Evolutionary conservation across 2,797 vertebrate species (phyloP), one percentile per base, ranked within the genome.

Genomic region (Pygocentrus nattereri): DNA sequence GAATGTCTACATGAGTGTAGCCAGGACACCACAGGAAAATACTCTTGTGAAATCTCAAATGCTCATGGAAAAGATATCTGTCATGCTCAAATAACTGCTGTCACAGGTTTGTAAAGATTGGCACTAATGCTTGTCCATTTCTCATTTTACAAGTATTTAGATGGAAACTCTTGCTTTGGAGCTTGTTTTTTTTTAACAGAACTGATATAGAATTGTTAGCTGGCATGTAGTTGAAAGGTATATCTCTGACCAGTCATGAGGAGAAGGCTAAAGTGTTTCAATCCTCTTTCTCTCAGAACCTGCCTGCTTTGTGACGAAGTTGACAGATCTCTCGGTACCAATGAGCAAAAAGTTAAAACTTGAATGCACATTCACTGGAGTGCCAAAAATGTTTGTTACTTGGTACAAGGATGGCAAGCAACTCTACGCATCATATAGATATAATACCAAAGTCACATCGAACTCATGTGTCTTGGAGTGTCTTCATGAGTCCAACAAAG

Each of bases 351-450:
- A 94, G 41, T 88, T 95, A 76, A 91, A 93, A 85, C 89, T 96
- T 82, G 94, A 96, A 59, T 93, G 95, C 80, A 92, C 90, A 69
- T 96, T 95, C 64, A 89, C 87, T 58, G 95, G 95, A 47, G 94
- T 93, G 15, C 90, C 94, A 82, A 94, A 95, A 47, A 94, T 96
- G 84, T 94, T 94, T 79, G 93, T 95, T 65, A 94, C 87, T 4
- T 96, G 95, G 95, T 94, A 92, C 80, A 96, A 93, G 86, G 90
- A 95, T 8, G 93, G 93, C 31, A 96, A 95, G 79, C 94, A 96
- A 81, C 95, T 98, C 59, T 96, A 95, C 89, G 95, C 96, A 0
- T 93, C 90, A 4, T 92, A 92, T 64, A 80, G 68, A 74, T 75
- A 84, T 67, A 82, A 78, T 27, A 74, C 78, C 25, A 85, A 84